Base-by-base conservation (phyloP, 2,113 vertebrate species). In the Coptodon bakossiorum region DNA sequence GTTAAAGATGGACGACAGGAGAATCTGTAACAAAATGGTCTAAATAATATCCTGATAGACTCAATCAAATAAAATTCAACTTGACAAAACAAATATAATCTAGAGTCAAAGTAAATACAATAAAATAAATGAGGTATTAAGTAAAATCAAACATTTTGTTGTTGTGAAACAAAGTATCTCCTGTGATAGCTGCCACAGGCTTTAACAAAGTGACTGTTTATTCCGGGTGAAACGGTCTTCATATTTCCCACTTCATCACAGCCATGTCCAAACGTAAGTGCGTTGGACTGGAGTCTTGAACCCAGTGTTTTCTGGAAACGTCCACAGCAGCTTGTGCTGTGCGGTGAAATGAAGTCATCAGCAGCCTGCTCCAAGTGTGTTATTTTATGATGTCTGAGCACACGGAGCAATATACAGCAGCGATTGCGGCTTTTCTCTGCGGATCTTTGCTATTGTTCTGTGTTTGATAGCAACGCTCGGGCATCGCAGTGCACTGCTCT, bases 401-500 rank as follows among this genome's bases (percentile, higher is more conserved):
- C 43, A 7, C 43, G 3, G 43, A 29, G 45, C 6, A 17, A 3
- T 0, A 52, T 4, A 5, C 57, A 40, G 56, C 19, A 34, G 38
- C 16, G 22, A 29, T 48, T 17, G 76, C 31, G 24, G 34, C 36
- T 22, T 14, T 38, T 48, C 73, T 68, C 86, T 71, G 50, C 40
- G 59, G 68, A 48, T 76, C 14, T 48, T 54, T 61, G 56, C 50
- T 50, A 14, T 80, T 85, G 85, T 83, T 87, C 61, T 40, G 40
- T 82, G 24, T 31, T 81, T 59, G 24, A 22, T 52, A n/a, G 63
- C 79, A 22, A 10, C 5, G 81, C 43, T 63, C 6, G 88, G 48
- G 36, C 92, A 78, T 73, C 83, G 40, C 92, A 53, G 14, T 66
- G 83, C 82, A 81, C 89, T 57, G 82, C 45, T 88, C 88, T 87